A percentile compares a stretch with the other conserved stretches of the same genome.
These are phyloP conservation scores for Littorina saxatilis DNA, from an alignment of 1,140 invertebrate genomes.

Conservation along the genomic window DNA sequence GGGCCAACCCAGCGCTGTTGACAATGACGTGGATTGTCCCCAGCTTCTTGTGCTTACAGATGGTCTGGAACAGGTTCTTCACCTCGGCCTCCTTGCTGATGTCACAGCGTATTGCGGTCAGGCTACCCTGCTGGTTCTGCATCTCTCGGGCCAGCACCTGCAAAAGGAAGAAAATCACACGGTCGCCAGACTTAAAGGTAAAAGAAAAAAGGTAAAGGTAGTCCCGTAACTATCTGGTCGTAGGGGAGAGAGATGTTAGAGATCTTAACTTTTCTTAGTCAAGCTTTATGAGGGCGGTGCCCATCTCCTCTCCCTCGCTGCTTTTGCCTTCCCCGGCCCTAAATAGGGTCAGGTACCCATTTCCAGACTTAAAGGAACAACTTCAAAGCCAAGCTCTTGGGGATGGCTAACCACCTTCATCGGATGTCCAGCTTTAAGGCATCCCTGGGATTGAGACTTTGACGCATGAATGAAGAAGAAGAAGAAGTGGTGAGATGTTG, in stretches of 20 bases:
- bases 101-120: conserved; percentile 79
- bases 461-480: too few relatives aligned
- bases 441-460: too few relatives aligned
- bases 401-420: too few relatives aligned
- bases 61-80: conserved; percentile 80
- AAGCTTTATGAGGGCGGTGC: too few relatives aligned
- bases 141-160: conserved; percentile 52
- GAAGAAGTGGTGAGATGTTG: too few relatives aligned
- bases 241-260: too few relatives aligned
- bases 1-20: conserved; percentile 83
- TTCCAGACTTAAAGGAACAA: neutral
- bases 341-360: neutral
- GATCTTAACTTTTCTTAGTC: too few relatives aligned
- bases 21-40: conserved; percentile 83
- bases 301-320: too few relatives aligned
- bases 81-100: conserved; percentile 82
- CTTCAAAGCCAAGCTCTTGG: too few relatives aligned
- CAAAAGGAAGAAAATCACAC: conserved; percentile 14
- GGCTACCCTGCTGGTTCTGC: conserved; percentile 45
- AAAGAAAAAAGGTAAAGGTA: too few relatives aligned
- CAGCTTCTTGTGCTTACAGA: conserved; percentile 77
- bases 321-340: too few relatives aligned
- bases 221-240: neutral
- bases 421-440: too few relatives aligned
- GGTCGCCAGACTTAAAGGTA: neutral